phyloP scores from a whole-genome alignment of 2,888 invertebrate genomes.

The Parascotia fuliginaria region DNA sequence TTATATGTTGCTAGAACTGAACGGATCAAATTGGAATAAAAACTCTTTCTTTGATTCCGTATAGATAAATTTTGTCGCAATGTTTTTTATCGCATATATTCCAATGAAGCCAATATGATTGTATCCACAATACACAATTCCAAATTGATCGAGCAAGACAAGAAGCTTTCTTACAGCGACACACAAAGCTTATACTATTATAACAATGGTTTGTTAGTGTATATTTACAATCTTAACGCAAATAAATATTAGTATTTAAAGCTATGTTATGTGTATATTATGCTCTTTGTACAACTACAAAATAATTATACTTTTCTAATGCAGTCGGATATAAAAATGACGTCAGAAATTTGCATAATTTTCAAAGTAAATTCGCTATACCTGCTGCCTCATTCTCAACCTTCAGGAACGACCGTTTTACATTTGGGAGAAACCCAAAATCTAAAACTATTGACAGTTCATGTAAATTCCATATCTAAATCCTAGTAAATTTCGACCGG shows the following conservation, averaged over 20 bases:
- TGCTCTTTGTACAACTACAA: constrained; percentile 23
- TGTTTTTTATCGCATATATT: constrained; percentile 19
- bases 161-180: constrained; percentile 70
- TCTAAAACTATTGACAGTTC: too few species aligned
- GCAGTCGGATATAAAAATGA: too few species aligned
- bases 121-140: constrained; percentile 74
- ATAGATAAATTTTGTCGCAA: constrained; percentile 24
- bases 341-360: too few species aligned
- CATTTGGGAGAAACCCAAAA: too few species aligned
- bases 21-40: constrained; percentile 82
- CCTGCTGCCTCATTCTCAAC: too few species aligned
- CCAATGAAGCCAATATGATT: constrained; percentile 73
- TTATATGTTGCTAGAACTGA: constrained; percentile 74
- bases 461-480: too few species aligned
- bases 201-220: constrained; percentile 83
- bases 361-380: too few species aligned
- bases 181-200: constrained; percentile 71
- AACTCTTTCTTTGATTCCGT: constrained; percentile 42
- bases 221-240: constrained; percentile 65
- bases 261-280: constrained; percentile 29
- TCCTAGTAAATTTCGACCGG: too few species aligned
- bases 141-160: constrained; percentile 80
- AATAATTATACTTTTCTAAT: too few species aligned
- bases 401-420: too few species aligned
- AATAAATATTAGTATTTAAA: constrained; percentile 50